Base-by-base conservation (phyloP, 2,888 invertebrate genomes). In the Sesia apiformis region DNA sequence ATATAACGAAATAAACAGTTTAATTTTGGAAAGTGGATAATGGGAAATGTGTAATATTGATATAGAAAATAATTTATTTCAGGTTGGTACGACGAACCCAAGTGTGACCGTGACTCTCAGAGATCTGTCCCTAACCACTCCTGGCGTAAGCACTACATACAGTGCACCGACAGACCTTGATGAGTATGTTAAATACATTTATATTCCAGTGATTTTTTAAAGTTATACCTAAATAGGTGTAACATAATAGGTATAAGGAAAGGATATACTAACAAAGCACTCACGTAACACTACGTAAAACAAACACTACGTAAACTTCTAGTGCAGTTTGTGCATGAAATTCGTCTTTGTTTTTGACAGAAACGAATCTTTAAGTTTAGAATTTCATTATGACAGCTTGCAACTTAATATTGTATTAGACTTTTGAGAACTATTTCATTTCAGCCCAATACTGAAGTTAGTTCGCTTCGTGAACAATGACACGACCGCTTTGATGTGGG, bases 401-500 rank as follows among this genome's bases (percentile, higher is more conserved):
- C 23, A 23, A 2, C 23, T 1, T 23, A 23, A 23, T 23, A 23
- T 23, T 23, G 23, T 23, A 23, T 23, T 23, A 23, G 23, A 23
- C 23, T 23, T 23, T 23, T 23, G 23, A 23, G 23, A 23, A 23
- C 23, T 2, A 38, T 50, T 8, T 4, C 23, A 50, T 66, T 67
- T 6, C 65, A 90, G 93, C 63, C 91, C 92, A 49, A 92, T 94
- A 62, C 75, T 95, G 63, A 92, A 93, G 53, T 85, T 92, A 0
- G 94, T 97, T n/a, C 84, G 91, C 51, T 98, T 97, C 92, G 92
- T 95, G 52, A 93, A 92, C 56, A 92, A 93, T 60, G 83, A 91
- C 41, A 84, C 92, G 7, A 85, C 97, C 6, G 91, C 93, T 5
- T 91, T 97, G 7, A 93, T 96, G 57, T 98, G 97, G 97, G 94